Base-by-base conservation (phyloP, 2,113 vertebrate genomes). In the Syngnathus scovelli region DNA sequence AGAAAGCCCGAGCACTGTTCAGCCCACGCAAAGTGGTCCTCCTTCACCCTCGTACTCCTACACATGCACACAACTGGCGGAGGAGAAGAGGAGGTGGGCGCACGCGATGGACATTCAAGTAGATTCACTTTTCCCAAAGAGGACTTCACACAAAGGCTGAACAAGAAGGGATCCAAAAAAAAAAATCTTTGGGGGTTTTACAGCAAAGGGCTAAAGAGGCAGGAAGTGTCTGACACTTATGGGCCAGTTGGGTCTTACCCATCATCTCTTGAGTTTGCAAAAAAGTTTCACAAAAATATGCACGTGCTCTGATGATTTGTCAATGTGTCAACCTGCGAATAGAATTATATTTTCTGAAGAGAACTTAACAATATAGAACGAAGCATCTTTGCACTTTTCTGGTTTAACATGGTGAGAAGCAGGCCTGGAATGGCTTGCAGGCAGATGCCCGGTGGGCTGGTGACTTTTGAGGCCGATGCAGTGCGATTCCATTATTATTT, bases 21-120 rank as follows among this genome's bases (percentile, higher is more conserved):
- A 77, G 72, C 89, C 87, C 87, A 90, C 87, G 80, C 86, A 86
- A 73, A 84, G 75, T 90, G 83, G 72, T 87, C 80, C 72, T 81
- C 80, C 83, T 81, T 89, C 82, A 85, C 86, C 82, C 84, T 83
- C 71, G 66, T 75, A 86, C 88, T 80, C 86, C 83, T 82, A 89
- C 84, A 66, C 78, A 54, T 27, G 60, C 61, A 67, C 36, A 85
- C 80, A 87, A 80, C 85, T 81, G 80, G 85, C 70, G 66, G 54
- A 66, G 70, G 67, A 75, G 67, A 69, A 76, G 79, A 78, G 79
- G 75, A 73, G 68, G 81, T 72, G 77, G 72, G 75, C 79, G 72
- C 10, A 39, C 58, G 59, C 79, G 68, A 75, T 74, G 79, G 79
- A 73, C 83, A 74, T 81, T 83, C 75, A 83, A 39, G 62, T 4